Base-by-base conservation (phyloP, 2,888 invertebrate genomes). In the Ormyrus pomaceus region DNA sequence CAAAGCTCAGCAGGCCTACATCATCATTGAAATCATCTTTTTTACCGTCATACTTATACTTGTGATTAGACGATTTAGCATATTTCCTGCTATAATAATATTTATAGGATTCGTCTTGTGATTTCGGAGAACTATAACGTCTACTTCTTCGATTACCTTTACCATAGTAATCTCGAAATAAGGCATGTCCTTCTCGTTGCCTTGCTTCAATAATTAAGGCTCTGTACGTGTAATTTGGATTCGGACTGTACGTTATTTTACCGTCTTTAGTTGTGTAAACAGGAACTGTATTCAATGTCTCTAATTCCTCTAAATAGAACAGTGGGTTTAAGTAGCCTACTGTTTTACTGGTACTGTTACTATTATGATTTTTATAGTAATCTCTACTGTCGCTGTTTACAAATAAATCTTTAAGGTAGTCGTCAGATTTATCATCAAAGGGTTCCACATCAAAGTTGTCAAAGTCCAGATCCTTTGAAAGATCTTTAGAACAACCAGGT, bases 221-320 rank as follows among this genome's bases (percentile, higher is more conserved):
- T 13, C 88, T 85, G 76, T 89, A 88, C 0, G 89, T 89, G 59
- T 86, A 90, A 77, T 85, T 88, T 9, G 88, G 86, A 83, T 90
- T 90, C 3, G 90, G 90, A 75, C 91, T 90, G 80, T 90, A 90
- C 6, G 86, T 89, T 74, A 91, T 90, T 82, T 89, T 90, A 50
- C 90, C 91, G 75, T 91, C 91, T 84, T 89, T 90, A 50, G 90
- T 91, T 71, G 88, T 90, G 76, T 90, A 91, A 65, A 90, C 87
- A 78, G 91, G 90, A 83, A 91, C 89, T 72, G 87, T 84, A 70
- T 90, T 88, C 61, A 89, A 83, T 81, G 89, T 84, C 56, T 88
- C 86, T 50, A 84, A 19, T n/a, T 86, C 84, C 51, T 89, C 87
- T 50, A 87, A 70, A 55, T 76, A 86, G 71, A 89, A 88, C 8